These are phyloP conservation scores for Amblyornis subalaris DNA, from an alignment of 2,113 vertebrate species.

Conservation along the genomic window DNA sequence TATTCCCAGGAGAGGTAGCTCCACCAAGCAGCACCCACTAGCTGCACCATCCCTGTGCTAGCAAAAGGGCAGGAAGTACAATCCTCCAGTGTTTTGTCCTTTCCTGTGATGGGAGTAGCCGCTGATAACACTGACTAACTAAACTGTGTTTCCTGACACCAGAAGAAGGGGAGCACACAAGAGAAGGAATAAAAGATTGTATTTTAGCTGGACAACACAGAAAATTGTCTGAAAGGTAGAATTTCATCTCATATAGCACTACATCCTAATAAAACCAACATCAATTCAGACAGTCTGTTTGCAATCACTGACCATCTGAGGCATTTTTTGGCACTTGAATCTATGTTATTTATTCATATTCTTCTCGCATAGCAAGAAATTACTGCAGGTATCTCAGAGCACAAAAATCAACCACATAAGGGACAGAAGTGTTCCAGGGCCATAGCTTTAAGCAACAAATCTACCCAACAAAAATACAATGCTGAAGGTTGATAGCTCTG, in stretches of 20 bases:
- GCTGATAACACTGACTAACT: neutral
- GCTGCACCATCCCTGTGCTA: neutral
- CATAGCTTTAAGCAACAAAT: neutral
- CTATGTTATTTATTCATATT: neutral
- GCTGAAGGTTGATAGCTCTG: neutral
- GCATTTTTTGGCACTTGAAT: neutral
- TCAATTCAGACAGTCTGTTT: neutral
- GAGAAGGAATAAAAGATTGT: neutral
- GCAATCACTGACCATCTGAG: neutral
- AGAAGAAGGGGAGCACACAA: neutral
- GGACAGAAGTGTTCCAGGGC: neutral
- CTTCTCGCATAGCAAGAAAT: neutral
- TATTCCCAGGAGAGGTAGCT: neutral
- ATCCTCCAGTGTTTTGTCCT: neutral
- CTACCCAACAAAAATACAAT: neutral
- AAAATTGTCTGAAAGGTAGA: neutral
- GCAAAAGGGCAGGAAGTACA: neutral
- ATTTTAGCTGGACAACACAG: neutral
- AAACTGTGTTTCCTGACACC: neutral
- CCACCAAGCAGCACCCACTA: neutral
- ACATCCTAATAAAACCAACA: neutral
- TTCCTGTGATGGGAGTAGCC: neutral
- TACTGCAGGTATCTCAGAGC: neutral
- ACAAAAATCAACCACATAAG: neutral
- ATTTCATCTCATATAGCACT: neutral